Conservation (phyloP, 2,888 invertebrate genomes). For the Copidosoma aretas region DNA sequence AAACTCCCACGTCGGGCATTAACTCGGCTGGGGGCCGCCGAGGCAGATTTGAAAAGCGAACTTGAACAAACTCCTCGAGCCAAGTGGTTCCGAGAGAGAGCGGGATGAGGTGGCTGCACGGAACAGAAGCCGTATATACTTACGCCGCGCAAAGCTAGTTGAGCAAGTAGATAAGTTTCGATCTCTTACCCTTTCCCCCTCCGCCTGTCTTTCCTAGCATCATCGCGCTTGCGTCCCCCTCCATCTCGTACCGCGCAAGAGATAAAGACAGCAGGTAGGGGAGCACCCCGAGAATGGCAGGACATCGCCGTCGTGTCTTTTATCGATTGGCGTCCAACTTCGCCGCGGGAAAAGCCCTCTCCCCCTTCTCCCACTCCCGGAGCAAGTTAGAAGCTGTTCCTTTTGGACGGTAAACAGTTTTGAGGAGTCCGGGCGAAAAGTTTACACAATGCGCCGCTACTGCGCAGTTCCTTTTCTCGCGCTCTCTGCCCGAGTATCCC, state of each 20-base stretch:
- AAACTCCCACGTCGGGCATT: constrained; percentile 17
- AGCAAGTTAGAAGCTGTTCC: constrained; percentile 6
- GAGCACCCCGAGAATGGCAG: constrained; percentile 35
- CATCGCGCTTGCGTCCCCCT: neutral
- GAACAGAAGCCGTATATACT: constrained; percentile 46
- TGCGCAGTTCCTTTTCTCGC: neutral
- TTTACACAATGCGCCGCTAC: too few species aligned
- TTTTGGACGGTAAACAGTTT: neutral
- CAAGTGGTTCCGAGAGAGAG: constrained; percentile 52
- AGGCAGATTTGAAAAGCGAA: constrained; percentile 55
- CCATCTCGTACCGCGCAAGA: neutral
- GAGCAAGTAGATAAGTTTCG: constrained; percentile 62
- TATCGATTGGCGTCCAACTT: constrained; percentile 27
- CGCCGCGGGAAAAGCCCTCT: constrained; percentile 15
- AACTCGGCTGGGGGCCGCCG: constrained; percentile 8
- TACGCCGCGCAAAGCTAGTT: constrained; percentile 52
- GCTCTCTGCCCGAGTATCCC: too few species aligned
- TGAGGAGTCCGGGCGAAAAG: too few species aligned
- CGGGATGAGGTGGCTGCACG: constrained; percentile 53
- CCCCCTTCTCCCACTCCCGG: constrained; percentile 17
- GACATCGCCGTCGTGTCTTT: constrained; percentile 17
- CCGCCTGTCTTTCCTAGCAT: constrained; percentile 6
- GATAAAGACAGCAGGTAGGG: neutral
- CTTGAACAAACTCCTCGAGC: constrained; percentile 50
- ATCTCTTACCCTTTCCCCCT: constrained; percentile 47